Base-by-base conservation (phyloP, 2,888 invertebrate species). In the Drosophila robusta region DNA sequence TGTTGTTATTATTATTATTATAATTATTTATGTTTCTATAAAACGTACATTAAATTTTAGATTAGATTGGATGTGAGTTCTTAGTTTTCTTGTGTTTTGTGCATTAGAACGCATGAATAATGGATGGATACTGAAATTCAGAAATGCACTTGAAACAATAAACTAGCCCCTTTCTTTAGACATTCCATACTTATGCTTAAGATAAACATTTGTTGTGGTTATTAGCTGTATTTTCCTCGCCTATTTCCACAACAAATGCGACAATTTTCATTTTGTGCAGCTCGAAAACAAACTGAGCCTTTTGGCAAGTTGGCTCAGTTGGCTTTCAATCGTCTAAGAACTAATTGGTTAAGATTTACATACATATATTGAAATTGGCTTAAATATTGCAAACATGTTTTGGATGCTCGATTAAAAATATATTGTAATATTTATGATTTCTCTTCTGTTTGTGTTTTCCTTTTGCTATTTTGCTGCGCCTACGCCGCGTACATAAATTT, bases 261-360 rank as follows among this genome's bases (percentile, higher is more conserved):
- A 49, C 32, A 49, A 24, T 44, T 52, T 52, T 58, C 36, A 38
- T 62, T 60, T 60, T 82, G 56, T 68, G 80, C 77, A 44, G 62
- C 49, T 89, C 88, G 80, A 85, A 89, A 85, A 69, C 70, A 82
- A 79, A 85, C 86, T 89, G 44, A 74, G 70, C 41, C 9, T 26
- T 16, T 46, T 51, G 16, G 44, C 45, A 46, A 32, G 26, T 18
- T 7, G 14, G 34, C 39, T 78, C 66, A 85, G 89, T 71, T 85
- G 79, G 88, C 38, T 66, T 82, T 75, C 86, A 89, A 82, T 79
- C 46, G 38, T 36, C 50, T 60, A 47, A 51, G 24, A 44, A 63
- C 65, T 68, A 85, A 69, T 47, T 73, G 18, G 14, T 55, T 41
- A 44, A 45, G 72, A 60, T 56, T 49, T 63, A 65, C 52, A 71